Evolutionary conservation across 1,140 invertebrate genomes (phyloP).

Genomic region (Hyposmocoma kahamanoa): DNA sequence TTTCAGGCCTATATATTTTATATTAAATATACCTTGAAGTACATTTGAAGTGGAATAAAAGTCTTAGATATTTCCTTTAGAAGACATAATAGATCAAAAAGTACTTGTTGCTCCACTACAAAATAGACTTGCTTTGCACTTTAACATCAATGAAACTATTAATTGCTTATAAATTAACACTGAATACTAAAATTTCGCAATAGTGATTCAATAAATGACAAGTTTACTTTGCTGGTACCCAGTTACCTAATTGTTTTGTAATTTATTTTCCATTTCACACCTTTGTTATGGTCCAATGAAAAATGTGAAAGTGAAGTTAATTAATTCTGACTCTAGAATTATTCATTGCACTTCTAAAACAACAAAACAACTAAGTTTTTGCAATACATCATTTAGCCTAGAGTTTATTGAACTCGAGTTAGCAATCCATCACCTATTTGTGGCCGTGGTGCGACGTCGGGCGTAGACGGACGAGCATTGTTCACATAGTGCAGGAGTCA

Average conservation of each 20-base stretch:
- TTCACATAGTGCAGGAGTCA: constrained; percentile 62
- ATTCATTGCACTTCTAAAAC: background rate
- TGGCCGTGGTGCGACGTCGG: constrained; percentile 30
- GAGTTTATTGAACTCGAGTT: constrained; percentile 10
- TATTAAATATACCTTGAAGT: background rate
- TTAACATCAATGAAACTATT: too few species aligned
- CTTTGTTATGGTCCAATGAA: too few species aligned
- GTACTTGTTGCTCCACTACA: too few species aligned
- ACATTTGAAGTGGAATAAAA: too few species aligned
- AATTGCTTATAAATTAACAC: too few species aligned
- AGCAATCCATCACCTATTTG: constrained; percentile 32
- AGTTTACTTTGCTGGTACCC: too few species aligned
- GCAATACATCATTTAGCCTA: background rate
- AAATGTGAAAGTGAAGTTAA: background rate
- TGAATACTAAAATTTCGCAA: too few species aligned
- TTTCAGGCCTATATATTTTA: too few species aligned
- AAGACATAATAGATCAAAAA: background rate
- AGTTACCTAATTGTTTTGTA: too few species aligned
- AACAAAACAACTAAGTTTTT: background rate
- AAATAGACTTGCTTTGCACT: too few species aligned
- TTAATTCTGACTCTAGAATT: background rate
- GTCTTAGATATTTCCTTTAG: background rate
- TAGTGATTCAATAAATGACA: too few species aligned
- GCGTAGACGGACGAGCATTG: constrained; percentile 44
- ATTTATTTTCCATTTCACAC: too few species aligned